phyloP scores from a whole-genome alignment of 1,140 invertebrate species.

The Drosophila dunni region DNA sequence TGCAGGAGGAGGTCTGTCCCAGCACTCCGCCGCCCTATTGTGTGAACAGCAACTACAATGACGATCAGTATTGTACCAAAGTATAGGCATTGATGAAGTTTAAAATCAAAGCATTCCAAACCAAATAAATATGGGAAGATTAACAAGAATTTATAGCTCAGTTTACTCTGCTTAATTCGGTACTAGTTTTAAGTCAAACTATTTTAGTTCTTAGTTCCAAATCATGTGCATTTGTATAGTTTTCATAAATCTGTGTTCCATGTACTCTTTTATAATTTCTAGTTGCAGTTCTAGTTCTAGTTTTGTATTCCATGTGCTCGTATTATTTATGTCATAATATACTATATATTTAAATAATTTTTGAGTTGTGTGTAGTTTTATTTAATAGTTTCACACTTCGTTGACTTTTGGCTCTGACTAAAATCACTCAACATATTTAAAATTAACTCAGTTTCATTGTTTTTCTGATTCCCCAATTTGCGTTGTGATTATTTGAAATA shows the following conservation, averaged over 20 bases:
- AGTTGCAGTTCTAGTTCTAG: neutral
- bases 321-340: constrained; percentile 29
- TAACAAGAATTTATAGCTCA: constrained; percentile 5
- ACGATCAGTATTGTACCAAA: constrained; percentile 73
- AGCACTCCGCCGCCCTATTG: constrained; percentile 73
- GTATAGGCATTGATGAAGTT: constrained; percentile 39
- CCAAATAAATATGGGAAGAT: constrained; percentile 9
- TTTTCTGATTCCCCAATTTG: neutral
- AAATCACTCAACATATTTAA: neutral
- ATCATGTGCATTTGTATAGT: constrained; percentile 44
- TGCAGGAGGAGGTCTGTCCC: constrained; percentile 72
- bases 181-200: constrained; percentile 6
- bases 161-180: neutral
- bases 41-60: constrained; percentile 53
- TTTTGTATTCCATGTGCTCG: neutral
- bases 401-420: neutral
- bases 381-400: constrained; percentile 1
- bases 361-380: constrained; percentile 10
- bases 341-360: constrained; percentile 12
- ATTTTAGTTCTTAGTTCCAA: constrained; percentile 4
- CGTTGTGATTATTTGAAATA: neutral
- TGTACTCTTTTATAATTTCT: neutral
- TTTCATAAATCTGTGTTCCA: constrained; percentile 13
- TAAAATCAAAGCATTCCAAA: constrained; percentile 58
- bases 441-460: neutral